These are phyloP conservation scores for Drosophila malerkotliana DNA, from an alignment of 1,140 invertebrate species.

Conservation along the genomic window DNA sequence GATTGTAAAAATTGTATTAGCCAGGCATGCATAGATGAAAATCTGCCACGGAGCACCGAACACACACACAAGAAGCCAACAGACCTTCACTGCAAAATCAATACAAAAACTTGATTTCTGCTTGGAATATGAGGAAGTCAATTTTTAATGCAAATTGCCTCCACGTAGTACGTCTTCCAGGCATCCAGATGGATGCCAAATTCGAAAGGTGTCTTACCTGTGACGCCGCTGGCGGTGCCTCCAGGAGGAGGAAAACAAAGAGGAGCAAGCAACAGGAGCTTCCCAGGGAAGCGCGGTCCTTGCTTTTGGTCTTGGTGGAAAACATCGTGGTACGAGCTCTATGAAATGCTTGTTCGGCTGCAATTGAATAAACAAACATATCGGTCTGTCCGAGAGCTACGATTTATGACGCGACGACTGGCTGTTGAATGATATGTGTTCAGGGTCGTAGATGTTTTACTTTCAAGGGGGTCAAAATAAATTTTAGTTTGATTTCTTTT, in stretches of 20 bases:
- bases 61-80: constrained; percentile 4
- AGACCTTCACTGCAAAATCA: constrained; percentile 51
- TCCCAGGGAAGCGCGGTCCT: constrained; percentile 4
- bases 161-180: neutral
- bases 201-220: constrained; percentile 14
- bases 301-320: constrained; percentile 15
- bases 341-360: neutral
- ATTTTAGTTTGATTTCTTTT: neutral
- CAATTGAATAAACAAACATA: constrained; percentile 25
- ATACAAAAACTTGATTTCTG: constrained; percentile 29
- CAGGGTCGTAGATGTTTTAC: constrained; percentile 4
- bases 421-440: constrained; percentile 20
- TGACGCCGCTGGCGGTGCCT: constrained; percentile 12
- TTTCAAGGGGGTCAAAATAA: neutral
- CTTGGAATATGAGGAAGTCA: constrained; percentile 42
- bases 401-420: constrained; percentile 27
- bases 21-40: constrained; percentile 20
- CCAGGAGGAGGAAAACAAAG: constrained; percentile 17
- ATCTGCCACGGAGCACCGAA: constrained; percentile 36
- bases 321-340: constrained; percentile 17
- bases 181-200: neutral
- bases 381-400: constrained; percentile 2
- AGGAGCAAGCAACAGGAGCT: constrained; percentile 5
- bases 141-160: neutral
- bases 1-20: constrained; percentile 33